Evolutionary conservation across 2,888 invertebrate genomes (phyloP).

Genomic region (Nezara viridula): DNA sequence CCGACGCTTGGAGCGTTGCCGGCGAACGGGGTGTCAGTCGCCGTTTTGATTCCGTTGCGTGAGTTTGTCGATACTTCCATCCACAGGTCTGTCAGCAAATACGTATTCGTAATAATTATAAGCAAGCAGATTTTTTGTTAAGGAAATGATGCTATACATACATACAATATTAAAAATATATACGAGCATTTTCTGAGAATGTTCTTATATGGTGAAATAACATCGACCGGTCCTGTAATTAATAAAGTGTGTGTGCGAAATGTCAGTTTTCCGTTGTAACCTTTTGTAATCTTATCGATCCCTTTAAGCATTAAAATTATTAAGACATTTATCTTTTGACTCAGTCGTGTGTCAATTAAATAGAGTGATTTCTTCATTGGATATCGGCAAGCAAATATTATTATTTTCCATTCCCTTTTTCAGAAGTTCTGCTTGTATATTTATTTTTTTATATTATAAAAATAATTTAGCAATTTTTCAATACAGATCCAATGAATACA

Average conservation of each 20-base stretch:
- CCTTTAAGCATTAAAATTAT: neutral
- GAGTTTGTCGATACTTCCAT: neutral
- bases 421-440: neutral
- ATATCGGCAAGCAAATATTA: neutral
- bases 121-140: neutral
- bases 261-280: neutral
- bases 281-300: neutral
- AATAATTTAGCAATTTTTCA: no score
- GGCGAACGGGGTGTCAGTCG: neutral
- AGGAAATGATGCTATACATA: neutral
- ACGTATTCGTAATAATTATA: constrained; percentile 5
- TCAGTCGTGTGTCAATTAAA: neutral
- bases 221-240: neutral
- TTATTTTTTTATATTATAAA: neutral
- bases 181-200: neutral
- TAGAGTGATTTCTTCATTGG: neutral
- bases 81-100: constrained; percentile 24
- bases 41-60: neutral
- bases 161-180: neutral
- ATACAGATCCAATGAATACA: no score
- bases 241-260: neutral
- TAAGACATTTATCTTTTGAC: neutral
- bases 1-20: neutral
- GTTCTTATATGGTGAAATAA: neutral
- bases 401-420: neutral